Evolutionary conservation across 1,140 invertebrate species (phyloP), one percentile per base, ranked within the genome.

Genomic region (Tetraneura akinire): DNA sequence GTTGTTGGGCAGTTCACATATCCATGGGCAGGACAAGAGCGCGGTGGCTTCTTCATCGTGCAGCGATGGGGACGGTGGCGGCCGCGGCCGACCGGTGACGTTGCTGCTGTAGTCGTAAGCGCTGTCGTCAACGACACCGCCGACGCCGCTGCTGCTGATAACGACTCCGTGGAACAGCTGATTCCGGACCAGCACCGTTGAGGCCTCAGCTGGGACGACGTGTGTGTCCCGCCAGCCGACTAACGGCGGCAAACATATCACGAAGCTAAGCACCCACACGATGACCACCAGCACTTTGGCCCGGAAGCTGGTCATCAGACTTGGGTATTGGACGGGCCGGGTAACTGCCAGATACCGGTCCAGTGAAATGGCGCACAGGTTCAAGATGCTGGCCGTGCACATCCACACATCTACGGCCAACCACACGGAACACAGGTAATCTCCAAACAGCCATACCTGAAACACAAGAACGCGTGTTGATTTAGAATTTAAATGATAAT

Each of bases 281-380:
- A 90, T 90, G 55, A 91, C 93, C 23, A 98, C 96, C 81, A 98
- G 89, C 21, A 93, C 87, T 84, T 95, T 96, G 0, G 96, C 96
- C 82, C 94, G 87, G 82, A 90, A 91, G 80, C 92, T 91, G 80
- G 96, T 97, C 93, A 97, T 97, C 82, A 96, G 93, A 86, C 91
- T 92, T 1, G 96, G 94, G 87, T 98, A 98, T 83, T 91, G 93
- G 74, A 98, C 92, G 1, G 97, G 96, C 57, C 95, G 88, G 13
- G 96, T 98, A 71, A 98, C 95, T 0, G 96, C 96, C 84, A 98
- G 92, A 87, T 98, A 98, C 81, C 96, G 90, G 88, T 98, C 96
- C 83, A 96, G 86, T 26, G 94, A 96, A 83, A 97, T 97, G 83
- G 92, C 93, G 84, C 93, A 94, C 42, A 98, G 90, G 86, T 97